A percentile compares a stretch with the other conserved stretches of the same genome.
Conservation (phyloP, 2,888 invertebrate genomes). For the Furcula furcula region DNA sequence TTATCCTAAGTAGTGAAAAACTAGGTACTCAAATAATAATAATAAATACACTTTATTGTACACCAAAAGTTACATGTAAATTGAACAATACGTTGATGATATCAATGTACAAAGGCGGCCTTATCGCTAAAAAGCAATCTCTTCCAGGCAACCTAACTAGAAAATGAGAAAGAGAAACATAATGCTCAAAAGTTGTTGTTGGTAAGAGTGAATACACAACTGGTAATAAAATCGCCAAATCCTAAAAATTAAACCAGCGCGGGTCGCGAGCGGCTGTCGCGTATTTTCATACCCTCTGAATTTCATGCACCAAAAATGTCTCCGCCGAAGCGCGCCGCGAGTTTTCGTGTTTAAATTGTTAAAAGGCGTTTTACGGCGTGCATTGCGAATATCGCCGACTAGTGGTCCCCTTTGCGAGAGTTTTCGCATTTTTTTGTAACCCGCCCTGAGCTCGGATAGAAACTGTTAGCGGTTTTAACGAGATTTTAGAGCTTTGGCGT, state of each 20-base stretch:
- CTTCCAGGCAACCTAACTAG: too few species aligned
- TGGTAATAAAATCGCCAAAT: conserved; percentile 8
- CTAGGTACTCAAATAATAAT: too few species aligned
- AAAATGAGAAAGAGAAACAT: too few species aligned
- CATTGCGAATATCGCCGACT: conserved; percentile 31
- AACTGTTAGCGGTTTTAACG: conserved; percentile 30
- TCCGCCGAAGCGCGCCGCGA: conserved; percentile 35
- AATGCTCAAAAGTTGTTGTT: too few species aligned
- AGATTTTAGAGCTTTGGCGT: conserved; percentile 24
- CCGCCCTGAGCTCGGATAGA: conserved; percentile 9
- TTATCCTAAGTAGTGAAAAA: too few species aligned
- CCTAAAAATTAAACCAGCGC: conserved; percentile 4
- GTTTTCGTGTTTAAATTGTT: conserved; percentile 68
- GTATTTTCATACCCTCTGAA: conserved; percentile 33
- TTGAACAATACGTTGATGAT: too few species aligned
- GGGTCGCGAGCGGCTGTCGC: conserved; percentile 12
- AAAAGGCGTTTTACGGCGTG: conserved; percentile 33
- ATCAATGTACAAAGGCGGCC: too few species aligned
- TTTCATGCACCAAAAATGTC: conserved; percentile 69
- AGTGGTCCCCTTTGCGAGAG: conserved; percentile 20
- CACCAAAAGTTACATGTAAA: too few species aligned
- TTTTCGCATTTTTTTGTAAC: conserved; percentile 26
- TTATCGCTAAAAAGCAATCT: too few species aligned
- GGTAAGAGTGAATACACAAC: background rate
- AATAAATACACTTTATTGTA: too few species aligned